Base-by-base conservation (phyloP, 2,888 invertebrate species). In the Eupithecia subfuscata region DNA sequence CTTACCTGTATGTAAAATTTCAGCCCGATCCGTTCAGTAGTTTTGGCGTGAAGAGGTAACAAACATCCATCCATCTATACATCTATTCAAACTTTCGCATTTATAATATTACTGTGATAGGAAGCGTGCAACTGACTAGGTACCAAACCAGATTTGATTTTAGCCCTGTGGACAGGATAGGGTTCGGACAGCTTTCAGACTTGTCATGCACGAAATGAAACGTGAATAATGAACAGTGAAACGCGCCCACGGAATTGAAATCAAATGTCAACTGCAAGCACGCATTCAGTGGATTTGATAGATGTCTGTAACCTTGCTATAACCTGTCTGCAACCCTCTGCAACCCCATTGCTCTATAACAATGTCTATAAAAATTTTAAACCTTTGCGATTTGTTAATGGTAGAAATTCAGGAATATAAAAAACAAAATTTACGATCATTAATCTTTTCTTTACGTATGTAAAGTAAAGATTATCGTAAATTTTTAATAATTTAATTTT, bases 211-310 rank as follows among this genome's bases (percentile, higher is more conserved):
- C 84, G 84, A 56, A 85, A 87, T 86, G 87, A 87, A 88, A 88
- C 85, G 88, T 88, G 90, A 90, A 88, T 90, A 89, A 90, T 90
- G 86, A 83, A 85, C 85, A 84, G 83, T 70, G 83, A 84, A 87
- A 88, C 86, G 87, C 84, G 81, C 77, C 79, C 81, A 60, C 25
- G 82, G 87, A 88, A 91, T 90, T 84, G 86, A 82, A 88, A 89
- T 87, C 84, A 76, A 77, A 77, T 75, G 82, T 81, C 82, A 82
- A 80, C 80, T 80, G 81, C 83, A 84, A 84, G 82, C 81, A 79
- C 75, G 77, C 75, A 77, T 75, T 77, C 80, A 82, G 78, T 84
- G 81, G 82, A 83, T 85, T 86, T 80, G 81, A 75, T 82, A 80
- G 78, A 78, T 79, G 37, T 65, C 12, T 64, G 43, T 37, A 37